A percentile compares a stretch with the other conserved stretches of the same genome.
Conservation (phyloP, 2,888 invertebrate species). For the Emmelina monodactyla region DNA sequence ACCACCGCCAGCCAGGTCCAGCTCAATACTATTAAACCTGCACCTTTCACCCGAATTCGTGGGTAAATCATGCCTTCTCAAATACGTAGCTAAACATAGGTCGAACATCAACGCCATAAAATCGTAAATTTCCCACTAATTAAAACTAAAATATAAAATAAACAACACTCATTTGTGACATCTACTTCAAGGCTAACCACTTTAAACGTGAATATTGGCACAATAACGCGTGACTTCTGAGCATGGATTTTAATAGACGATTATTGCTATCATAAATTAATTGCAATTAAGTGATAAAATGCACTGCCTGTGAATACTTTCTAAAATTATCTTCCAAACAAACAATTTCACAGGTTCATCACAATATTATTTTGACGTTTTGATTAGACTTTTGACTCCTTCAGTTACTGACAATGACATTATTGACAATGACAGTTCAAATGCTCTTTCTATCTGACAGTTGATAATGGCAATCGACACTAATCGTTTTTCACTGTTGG, state of each 20-base stretch:
- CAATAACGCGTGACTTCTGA: slow-evolving; percentile 28
- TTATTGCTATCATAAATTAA: slow-evolving; percentile 17
- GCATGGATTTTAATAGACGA: slow-evolving; percentile 22
- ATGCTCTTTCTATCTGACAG: no score
- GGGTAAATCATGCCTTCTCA: slow-evolving; percentile 63
- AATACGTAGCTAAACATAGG: slow-evolving; percentile 53
- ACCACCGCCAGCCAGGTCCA: slow-evolving; percentile 55
- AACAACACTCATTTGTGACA: slow-evolving; percentile 65
- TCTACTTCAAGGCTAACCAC: slow-evolving; percentile 66
- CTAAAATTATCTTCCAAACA: slow-evolving; percentile 57
- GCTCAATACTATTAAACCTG: slow-evolving; percentile 54
- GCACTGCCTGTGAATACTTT: slow-evolving; percentile 33
- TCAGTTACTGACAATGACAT: not conserved
- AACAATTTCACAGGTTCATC: slow-evolving; percentile 52
- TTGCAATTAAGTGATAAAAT: not conserved
- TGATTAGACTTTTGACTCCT: slow-evolving; percentile 4
- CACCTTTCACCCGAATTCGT: slow-evolving; percentile 60
- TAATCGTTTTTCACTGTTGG: no score
- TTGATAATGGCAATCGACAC: no score
- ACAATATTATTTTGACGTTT: slow-evolving; percentile 27
- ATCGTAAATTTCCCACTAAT: slow-evolving; percentile 54
- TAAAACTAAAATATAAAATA: slow-evolving; percentile 60
- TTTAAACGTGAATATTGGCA: slow-evolving; percentile 40
- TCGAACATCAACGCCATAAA: slow-evolving; percentile 64
- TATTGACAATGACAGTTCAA: no score